phyloP scores from a whole-genome alignment of 2,113 vertebrate genomes.

The Lasiurus borealis region DNA sequence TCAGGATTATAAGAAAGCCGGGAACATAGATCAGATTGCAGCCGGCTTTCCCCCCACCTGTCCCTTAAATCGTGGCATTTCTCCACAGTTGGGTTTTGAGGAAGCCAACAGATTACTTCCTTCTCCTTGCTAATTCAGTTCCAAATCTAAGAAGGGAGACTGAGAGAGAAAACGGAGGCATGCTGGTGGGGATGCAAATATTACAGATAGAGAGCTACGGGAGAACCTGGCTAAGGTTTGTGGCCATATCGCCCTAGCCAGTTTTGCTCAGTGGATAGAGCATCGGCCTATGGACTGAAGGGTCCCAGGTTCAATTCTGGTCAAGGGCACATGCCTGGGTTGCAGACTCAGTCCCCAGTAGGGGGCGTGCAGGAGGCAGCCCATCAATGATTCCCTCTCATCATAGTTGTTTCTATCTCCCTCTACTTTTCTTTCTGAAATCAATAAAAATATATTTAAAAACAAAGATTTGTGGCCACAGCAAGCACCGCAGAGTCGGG shows the following conservation, averaged over 20 bases:
- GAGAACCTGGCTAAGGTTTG: not conserved
- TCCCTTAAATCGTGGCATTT: constrained; percentile 41
- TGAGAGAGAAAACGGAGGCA: not conserved
- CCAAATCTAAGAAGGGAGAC: constrained; percentile 19
- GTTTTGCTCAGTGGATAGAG: no score
- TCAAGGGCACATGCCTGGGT: no score
- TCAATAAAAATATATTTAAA: no score
- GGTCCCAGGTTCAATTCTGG: no score
- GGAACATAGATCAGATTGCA: not conserved
- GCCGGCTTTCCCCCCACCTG: not conserved
- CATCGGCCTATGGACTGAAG: no score
- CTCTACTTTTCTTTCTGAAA: no score
- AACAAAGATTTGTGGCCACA: not conserved
- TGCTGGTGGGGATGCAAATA: not conserved
- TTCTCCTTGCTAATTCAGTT: constrained; percentile 29
- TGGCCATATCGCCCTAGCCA: not conserved
- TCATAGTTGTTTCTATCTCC: no score
- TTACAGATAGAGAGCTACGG: no score
- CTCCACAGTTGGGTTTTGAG: not conserved
- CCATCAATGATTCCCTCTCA: no score
- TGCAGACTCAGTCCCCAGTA: no score
- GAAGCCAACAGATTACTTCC: not conserved
- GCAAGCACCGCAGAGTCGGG: not conserved
- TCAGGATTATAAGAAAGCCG: not conserved
- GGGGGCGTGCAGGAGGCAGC: no score